Conservation (phyloP, 2,113 vertebrate genomes). For the Numenius arquata region DNA sequence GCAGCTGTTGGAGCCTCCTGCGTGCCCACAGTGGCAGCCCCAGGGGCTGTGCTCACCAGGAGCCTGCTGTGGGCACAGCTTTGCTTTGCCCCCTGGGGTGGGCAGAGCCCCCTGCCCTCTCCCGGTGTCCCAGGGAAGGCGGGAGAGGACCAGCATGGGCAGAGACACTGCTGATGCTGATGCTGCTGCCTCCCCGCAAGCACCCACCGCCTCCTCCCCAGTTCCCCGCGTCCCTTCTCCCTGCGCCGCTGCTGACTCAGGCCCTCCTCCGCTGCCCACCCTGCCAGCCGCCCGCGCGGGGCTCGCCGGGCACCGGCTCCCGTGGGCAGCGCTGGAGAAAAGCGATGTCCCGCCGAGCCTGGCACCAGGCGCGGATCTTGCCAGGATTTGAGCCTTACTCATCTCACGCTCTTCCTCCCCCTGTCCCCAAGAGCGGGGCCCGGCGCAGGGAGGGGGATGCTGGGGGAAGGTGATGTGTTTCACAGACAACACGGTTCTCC, state of each 20-base stretch:
- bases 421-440: accelerated
- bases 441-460: background rate
- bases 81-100: background rate
- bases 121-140: background rate
- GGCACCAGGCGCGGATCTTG: accelerated
- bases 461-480: accelerated
- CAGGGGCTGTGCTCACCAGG: background rate
- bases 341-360: accelerated
- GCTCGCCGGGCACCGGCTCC: background rate
- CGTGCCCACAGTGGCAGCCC: background rate
- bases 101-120: background rate
- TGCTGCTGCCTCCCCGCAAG: background rate
- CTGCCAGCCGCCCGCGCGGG: background rate
- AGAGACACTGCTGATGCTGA: background rate
- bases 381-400: background rate
- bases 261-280: background rate
- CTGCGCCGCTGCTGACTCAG: background rate
- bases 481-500: background rate
- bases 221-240: accelerated
- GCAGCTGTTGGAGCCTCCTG: background rate
- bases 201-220: background rate
- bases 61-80: background rate
- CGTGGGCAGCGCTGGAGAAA: background rate
- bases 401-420: background rate
- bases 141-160: background rate